phyloP scores from a whole-genome alignment of 2,797 vertebrate species.

The Mionectes olivaceus region DNA sequence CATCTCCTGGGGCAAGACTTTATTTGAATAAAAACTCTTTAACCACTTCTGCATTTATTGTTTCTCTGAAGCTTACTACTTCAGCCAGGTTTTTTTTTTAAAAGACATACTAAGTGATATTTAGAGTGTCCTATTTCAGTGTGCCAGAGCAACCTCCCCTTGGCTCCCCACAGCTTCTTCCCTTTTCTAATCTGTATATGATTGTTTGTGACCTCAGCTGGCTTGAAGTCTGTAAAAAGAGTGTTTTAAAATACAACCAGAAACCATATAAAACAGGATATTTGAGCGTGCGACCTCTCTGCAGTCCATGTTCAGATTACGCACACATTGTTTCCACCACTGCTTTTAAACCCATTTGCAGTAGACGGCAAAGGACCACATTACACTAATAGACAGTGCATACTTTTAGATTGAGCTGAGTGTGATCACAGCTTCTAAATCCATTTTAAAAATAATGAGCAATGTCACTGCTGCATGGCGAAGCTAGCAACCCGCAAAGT shows the following conservation, averaged over 20 bases:
- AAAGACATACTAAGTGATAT: conserved; percentile 38
- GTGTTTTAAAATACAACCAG: conserved; percentile 63
- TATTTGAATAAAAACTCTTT: conserved; percentile 70
- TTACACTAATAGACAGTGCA: neutral
- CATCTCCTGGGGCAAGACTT: conserved; percentile 67
- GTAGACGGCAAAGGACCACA: neutral
- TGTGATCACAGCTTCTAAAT: conserved; percentile 40
- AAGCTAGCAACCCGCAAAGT: conserved; percentile 33
- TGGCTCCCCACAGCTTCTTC: neutral
- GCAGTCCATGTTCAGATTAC: conserved; percentile 25
- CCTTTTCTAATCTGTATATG: conserved; percentile 31
- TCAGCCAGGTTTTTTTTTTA: conserved; percentile 29
- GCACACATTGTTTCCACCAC: conserved; percentile 16
- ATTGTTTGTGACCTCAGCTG: conserved; percentile 58
- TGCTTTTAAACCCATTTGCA: conserved; percentile 42
- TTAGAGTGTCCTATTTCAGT: conserved; percentile 45
- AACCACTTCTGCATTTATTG: conserved; percentile 36
- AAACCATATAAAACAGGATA: conserved; percentile 37
- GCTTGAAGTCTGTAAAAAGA: conserved; percentile 42
- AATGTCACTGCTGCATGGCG: neutral
- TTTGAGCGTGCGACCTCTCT: conserved; percentile 39
- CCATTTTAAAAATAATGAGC: conserved; percentile 43
- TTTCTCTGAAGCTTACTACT: conserved; percentile 12
- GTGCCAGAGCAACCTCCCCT: conserved; percentile 22
- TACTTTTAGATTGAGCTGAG: neutral